phyloP scores from a whole-genome alignment of 2,113 vertebrate species.

The Oenanthe melanoleuca region DNA sequence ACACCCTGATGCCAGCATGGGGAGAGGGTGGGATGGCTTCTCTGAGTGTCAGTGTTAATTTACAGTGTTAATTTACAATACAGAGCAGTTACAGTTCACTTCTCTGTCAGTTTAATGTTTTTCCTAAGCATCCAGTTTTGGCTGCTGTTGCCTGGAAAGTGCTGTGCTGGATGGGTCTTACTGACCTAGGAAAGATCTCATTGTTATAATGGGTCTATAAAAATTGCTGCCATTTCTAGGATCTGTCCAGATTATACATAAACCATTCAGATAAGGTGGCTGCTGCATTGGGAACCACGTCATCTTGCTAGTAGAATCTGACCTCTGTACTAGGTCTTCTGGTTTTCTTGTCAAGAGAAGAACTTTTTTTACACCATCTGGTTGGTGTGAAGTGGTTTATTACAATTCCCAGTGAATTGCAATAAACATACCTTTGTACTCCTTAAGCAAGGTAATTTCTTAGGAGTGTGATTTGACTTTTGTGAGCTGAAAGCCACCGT shows the following conservation, averaged over 20 bases:
- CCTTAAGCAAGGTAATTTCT: not conserved
- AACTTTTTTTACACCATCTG: not conserved
- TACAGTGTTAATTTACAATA: not conserved
- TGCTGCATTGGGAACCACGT: not conserved
- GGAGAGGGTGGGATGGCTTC: not conserved
- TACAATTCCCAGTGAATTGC: not conserved
- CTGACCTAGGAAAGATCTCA: conserved; percentile 12
- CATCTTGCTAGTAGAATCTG: not conserved
- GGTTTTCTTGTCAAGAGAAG: not conserved
- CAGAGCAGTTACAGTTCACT: not conserved
- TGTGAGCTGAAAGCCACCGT: not conserved
- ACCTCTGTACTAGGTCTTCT: not conserved
- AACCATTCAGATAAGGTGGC: not conserved
- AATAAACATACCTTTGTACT: not conserved
- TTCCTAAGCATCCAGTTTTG: not conserved
- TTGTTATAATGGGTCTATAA: conserved; percentile 1
- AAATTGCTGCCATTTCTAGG: not conserved
- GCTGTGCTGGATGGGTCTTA: not conserved
- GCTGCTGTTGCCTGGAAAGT: not conserved
- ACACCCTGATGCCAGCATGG: not conserved
- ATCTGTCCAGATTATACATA: not conserved
- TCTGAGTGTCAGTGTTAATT: not conserved
- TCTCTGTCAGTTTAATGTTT: not conserved
- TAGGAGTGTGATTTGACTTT: not conserved
- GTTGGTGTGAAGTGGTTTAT: not conserved